A percentile compares a stretch with the other conserved stretches of the same genome.
These are phyloP conservation scores for Xestia c-nigrum DNA, from an alignment of 2,888 invertebrate genomes.

Conservation along the genomic window DNA sequence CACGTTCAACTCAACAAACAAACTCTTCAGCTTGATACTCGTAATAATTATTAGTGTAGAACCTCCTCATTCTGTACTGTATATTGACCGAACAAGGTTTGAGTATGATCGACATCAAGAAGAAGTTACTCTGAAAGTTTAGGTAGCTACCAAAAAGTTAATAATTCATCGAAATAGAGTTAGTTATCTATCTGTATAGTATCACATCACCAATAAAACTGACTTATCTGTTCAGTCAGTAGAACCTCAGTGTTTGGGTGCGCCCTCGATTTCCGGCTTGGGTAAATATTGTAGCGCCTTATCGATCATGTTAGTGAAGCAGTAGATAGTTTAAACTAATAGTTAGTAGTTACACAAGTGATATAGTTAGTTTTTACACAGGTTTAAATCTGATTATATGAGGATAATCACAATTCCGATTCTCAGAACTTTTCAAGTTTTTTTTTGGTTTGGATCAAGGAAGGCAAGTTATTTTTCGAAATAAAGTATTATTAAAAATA, in stretches of 20 bases:
- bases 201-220: constrained; percentile 56
- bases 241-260: constrained; percentile 55
- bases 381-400: constrained; percentile 9
- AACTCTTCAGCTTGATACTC: no score
- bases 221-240: constrained; percentile 58
- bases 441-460: neutral
- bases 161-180: constrained; percentile 26
- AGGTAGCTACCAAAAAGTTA: neutral
- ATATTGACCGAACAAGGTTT: neutral
- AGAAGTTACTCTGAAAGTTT: neutral
- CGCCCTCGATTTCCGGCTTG: constrained; percentile 78
- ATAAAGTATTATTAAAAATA: no score
- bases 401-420: constrained; percentile 5
- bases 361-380: constrained; percentile 18
- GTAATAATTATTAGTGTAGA: no score
- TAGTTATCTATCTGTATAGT: constrained; percentile 54
- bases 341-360: constrained; percentile 20
- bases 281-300: constrained; percentile 75
- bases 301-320: constrained; percentile 57
- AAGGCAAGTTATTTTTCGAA: no score
- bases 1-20: no score
- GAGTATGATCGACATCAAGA: no score
- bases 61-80: no score
- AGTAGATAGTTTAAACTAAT: constrained; percentile 46
- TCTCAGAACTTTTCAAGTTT: neutral